Evolutionary conservation across 1,140 invertebrate genomes (phyloP).

Genomic region (Oncopodura yosiiana): DNA sequence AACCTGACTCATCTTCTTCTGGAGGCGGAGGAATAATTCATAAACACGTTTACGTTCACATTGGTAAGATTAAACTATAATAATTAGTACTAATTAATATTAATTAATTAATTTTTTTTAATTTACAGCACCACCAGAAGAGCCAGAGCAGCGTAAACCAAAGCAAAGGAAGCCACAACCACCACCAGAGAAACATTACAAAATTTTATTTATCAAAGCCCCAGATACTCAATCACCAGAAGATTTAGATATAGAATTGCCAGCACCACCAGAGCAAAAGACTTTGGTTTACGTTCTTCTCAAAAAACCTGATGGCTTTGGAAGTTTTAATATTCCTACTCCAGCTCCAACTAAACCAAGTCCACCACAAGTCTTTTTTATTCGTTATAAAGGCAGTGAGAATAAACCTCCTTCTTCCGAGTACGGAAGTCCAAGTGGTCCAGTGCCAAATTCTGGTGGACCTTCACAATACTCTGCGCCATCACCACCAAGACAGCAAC

Average conservation of each 20-base stretch:
- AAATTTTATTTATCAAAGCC: slow-evolving; percentile 61
- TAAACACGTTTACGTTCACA: too few relatives aligned
- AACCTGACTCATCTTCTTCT: too few relatives aligned
- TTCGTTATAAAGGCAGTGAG: too few relatives aligned
- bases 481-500: too few relatives aligned
- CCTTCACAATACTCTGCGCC: too few relatives aligned
- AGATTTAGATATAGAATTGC: slow-evolving; percentile 56
- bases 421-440: not conserved
- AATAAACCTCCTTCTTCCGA: not conserved
- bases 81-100: too few relatives aligned
- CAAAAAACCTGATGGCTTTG: slow-evolving; percentile 73
- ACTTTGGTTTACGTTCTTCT: slow-evolving; percentile 80
- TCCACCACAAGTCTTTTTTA: slow-evolving; percentile 7
- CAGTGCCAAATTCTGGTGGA: too few relatives aligned
- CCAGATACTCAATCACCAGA: slow-evolving; percentile 67
- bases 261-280: slow-evolving; percentile 73
- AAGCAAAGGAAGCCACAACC: not conserved
- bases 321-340: slow-evolving; percentile 64
- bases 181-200: slow-evolving; percentile 1
- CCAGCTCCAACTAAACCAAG: slow-evolving; percentile 55
- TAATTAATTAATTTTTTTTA: too few relatives aligned
- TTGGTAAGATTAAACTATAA: too few relatives aligned
- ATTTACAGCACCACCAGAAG: not conserved
- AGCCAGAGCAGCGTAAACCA: not conserved
- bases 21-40: too few relatives aligned